phyloP scores from a whole-genome alignment of 2,113 vertebrate genomes.

The Malurus alboscapulatus region DNA sequence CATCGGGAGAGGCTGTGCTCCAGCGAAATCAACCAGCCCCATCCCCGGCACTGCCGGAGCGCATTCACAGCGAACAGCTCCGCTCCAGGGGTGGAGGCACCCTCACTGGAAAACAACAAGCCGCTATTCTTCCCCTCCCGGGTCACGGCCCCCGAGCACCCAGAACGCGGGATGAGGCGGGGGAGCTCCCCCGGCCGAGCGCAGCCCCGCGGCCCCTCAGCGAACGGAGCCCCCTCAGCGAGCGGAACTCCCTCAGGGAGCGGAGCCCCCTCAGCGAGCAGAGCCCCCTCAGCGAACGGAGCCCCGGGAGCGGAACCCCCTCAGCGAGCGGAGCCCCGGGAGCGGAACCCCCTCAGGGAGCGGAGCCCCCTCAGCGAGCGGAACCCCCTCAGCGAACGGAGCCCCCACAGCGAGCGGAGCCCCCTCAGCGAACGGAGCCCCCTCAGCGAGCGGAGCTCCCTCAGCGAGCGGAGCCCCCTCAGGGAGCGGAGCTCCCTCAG shows the following conservation, averaged over 20 bases:
- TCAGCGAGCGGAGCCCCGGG: no score
- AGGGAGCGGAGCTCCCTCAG: no score
- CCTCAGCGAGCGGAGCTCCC: no score
- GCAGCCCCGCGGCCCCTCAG: background rate
- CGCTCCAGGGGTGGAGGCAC: background rate
- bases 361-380: background rate
- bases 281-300: no score
- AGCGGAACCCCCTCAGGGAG: no score
- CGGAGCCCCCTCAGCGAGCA: no score
- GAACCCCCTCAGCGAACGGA: no score
- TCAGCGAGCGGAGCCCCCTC: no score
- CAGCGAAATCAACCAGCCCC: background rate
- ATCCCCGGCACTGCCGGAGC: background rate
- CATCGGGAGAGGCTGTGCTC: background rate
- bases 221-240: background rate
- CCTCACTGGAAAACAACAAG: background rate
- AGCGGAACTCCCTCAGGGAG: background rate
- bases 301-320: no score
- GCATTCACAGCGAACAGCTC: fast-evolving
- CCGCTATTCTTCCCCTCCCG: background rate
- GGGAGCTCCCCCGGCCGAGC: background rate
- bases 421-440: no score
- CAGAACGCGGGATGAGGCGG: fast-evolving
- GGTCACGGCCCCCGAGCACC: background rate
- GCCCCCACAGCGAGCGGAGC: no score